Evolutionary conservation across 2,888 invertebrate genomes (phyloP).

Genomic region (Liposcelis brunnea): DNA sequence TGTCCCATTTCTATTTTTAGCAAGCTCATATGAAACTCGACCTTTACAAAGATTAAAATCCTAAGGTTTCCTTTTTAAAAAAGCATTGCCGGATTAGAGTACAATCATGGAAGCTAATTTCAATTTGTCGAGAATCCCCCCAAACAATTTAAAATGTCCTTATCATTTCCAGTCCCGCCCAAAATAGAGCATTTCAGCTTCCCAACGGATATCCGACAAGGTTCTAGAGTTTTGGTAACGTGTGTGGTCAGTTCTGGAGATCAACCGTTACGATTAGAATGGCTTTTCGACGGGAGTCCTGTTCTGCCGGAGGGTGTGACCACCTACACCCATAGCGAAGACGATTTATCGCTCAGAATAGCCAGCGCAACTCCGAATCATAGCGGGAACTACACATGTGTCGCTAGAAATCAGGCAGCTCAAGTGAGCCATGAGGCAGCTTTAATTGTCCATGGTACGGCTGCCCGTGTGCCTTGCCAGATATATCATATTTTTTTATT

Average conservation of each 20-base stretch:
- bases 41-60: too few relatives aligned
- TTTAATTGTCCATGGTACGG: constrained; percentile 32
- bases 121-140: too few relatives aligned
- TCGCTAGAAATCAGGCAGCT: constrained; percentile 31
- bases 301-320: constrained; percentile 27
- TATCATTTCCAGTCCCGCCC: constrained; percentile 30
- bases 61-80: too few relatives aligned
- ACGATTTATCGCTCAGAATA: constrained; percentile 30
- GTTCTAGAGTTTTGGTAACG: constrained; percentile 30
- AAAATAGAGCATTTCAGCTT: constrained; percentile 33
- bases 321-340: constrained; percentile 24
- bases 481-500: too few relatives aligned
- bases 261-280: constrained; percentile 34
- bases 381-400: constrained; percentile 34
- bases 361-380: constrained; percentile 31
- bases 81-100: too few relatives aligned
- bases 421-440: constrained; percentile 28
- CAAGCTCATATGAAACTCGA: too few relatives aligned
- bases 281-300: constrained; percentile 35
- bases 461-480: neutral
- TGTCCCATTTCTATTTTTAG: too few relatives aligned
- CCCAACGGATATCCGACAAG: constrained; percentile 28
- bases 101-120: too few relatives aligned
- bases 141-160: too few relatives aligned
- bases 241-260: constrained; percentile 35